phyloP scores from a whole-genome alignment of 2,113 vertebrate species.

The Loxodonta africana region DNA sequence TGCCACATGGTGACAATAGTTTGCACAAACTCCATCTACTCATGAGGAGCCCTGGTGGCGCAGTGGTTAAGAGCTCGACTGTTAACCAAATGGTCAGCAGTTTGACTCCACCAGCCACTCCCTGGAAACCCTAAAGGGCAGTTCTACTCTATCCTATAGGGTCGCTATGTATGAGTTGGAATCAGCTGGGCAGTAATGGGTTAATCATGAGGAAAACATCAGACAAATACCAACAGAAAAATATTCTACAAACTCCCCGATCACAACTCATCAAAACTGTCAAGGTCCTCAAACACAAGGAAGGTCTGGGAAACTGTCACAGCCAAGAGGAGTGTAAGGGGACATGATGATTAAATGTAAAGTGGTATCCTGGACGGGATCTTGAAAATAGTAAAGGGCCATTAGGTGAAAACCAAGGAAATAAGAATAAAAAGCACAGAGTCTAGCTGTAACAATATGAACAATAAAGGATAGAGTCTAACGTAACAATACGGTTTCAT shows the following conservation, averaged over 20 bases:
- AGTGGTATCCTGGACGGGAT: too few species aligned
- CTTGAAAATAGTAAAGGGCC: background rate
- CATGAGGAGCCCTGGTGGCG: too few species aligned
- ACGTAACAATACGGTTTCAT: background rate
- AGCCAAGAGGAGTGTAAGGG: background rate
- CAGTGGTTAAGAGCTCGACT: too few species aligned
- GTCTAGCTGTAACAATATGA: background rate
- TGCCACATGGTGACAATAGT: background rate
- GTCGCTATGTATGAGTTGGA: too few species aligned
- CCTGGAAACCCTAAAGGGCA: too few species aligned
- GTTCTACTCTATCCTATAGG: too few species aligned
- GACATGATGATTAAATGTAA: background rate
- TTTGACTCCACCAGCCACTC: too few species aligned
- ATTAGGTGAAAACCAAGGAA: background rate
- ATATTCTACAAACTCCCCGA: background rate
- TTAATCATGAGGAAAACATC: background rate
- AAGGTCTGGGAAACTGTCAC: background rate
- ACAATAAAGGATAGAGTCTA: too few species aligned
- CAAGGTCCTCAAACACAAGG: background rate
- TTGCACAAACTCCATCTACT: fast-evolving
- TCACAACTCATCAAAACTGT: too few species aligned
- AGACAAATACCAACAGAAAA: background rate
- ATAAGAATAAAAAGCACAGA: background rate
- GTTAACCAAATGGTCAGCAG: too few species aligned
- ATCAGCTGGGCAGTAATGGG: too few species aligned